A percentile compares a stretch with the other conserved stretches of the same genome.
These are phyloP conservation scores for Hippasteria phrygiana DNA, from an alignment of 53 echinoderm and acorn worm species.

Conservation along the genomic window DNA sequence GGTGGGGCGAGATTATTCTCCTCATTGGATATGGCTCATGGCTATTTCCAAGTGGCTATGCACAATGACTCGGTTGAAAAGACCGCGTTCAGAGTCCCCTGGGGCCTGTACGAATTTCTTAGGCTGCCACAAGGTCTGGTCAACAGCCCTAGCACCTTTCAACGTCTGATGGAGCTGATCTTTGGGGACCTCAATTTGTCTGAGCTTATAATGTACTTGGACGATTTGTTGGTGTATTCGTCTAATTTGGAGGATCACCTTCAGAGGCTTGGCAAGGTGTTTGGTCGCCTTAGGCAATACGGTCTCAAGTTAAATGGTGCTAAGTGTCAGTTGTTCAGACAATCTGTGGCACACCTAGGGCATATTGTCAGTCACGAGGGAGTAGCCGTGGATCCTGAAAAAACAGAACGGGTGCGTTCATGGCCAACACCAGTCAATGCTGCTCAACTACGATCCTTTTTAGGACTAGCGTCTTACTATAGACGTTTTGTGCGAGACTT, in stretches of 20 bases:
- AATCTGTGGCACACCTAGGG: not conserved
- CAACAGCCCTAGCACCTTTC: slow-evolving; percentile 76
- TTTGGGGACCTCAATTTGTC: slow-evolving; percentile 69
- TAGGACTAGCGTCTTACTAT: no score
- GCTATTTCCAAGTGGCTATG: slow-evolving; percentile 16
- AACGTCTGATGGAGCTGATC: slow-evolving; percentile 67
- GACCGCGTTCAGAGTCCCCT: slow-evolving; percentile 77
- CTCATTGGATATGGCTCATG: slow-evolving; percentile 39
- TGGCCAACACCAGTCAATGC: slow-evolving; percentile 60
- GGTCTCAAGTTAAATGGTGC: no score
- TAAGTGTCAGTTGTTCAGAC: slow-evolving; percentile 40
- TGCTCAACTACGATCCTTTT: no score
- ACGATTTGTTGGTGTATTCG: slow-evolving; percentile 11
- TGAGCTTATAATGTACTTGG: not conserved
- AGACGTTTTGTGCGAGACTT: no score
- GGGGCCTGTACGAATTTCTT: slow-evolving; percentile 73
- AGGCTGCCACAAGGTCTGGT: slow-evolving; percentile 74
- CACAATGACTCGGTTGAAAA: slow-evolving; percentile 49
- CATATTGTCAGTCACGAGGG: slow-evolving; percentile 46
- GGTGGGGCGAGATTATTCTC: slow-evolving; percentile 45
- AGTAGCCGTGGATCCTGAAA: slow-evolving; percentile 59
- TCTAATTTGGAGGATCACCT: not conserved
- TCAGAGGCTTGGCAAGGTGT: slow-evolving; percentile 34
- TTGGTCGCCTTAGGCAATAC: slow-evolving; percentile 17
- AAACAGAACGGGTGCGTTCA: slow-evolving; percentile 33